Conservation (phyloP, 2,113 vertebrate species). For the Narcine bancroftii region DNA sequence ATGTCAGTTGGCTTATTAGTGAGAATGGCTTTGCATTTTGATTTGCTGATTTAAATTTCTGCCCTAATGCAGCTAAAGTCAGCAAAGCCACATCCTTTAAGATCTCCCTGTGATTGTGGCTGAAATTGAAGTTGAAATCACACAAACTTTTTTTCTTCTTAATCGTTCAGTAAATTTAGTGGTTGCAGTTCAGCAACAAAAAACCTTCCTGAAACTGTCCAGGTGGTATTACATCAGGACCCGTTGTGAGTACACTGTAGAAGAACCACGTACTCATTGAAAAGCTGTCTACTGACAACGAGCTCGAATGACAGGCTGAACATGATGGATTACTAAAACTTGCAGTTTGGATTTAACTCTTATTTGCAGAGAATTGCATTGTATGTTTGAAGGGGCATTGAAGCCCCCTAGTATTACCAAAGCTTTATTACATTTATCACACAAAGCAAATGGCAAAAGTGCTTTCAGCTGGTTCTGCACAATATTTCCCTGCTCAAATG, state of each 20-base stretch:
- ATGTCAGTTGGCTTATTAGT: background rate
- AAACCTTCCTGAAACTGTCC: background rate
- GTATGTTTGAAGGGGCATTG: conserved; percentile 3
- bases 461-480: too few species aligned
- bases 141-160: too few species aligned
- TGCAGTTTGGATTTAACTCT: background rate
- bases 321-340: too few species aligned
- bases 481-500: too few species aligned
- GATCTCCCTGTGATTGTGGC: background rate
- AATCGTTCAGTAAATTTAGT: too few species aligned
- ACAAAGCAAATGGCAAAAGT: background rate
- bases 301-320: background rate
- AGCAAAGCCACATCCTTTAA: conserved; percentile 1
- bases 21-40: background rate
- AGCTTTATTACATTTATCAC: background rate
- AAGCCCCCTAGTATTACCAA: background rate
- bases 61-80: background rate
- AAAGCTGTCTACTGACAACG: background rate
- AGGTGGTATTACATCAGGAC: background rate
- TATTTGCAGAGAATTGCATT: background rate
- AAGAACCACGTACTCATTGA: background rate
- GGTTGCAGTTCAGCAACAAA: background rate
- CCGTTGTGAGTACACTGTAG: background rate
- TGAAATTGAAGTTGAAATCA: conserved; percentile 1
- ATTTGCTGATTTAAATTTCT: conserved; percentile 26